Conservation (phyloP, 2,113 vertebrate species). For the Montifringilla adamsi region DNA sequence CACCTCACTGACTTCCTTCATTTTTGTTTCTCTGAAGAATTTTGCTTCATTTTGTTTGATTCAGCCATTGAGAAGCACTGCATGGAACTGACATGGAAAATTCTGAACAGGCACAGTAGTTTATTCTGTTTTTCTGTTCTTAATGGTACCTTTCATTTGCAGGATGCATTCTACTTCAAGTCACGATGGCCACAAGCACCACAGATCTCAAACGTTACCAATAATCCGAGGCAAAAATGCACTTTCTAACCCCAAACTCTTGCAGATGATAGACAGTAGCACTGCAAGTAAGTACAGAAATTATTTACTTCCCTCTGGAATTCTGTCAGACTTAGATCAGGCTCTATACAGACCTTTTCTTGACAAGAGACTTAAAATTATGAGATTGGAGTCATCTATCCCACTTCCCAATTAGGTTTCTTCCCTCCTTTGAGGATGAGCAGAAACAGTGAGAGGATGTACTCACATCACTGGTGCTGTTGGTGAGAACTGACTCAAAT, state of each 20-base stretch:
- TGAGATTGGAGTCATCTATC: neutral
- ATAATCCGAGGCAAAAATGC: conserved; percentile 96
- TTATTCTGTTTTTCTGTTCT: neutral
- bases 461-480: neutral
- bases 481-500: neutral
- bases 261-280: conserved; percentile 93
- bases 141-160: conserved; percentile 19
- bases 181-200: conserved; percentile 89
- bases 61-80: neutral
- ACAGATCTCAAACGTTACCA: conserved; percentile 94
- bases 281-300: conserved; percentile 71
- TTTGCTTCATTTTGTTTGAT: neutral
- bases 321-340: neutral
- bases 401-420: neutral
- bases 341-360: neutral
- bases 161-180: conserved; percentile 89
- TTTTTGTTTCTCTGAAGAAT: neutral
- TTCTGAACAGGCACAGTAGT: neutral
- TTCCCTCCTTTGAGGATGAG: neutral
- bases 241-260: conserved; percentile 91
- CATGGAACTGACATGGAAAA: neutral
- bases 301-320: neutral
- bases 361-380: neutral
- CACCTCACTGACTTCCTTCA: neutral
- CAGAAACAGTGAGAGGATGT: neutral